phyloP scores from a whole-genome alignment of 2,113 vertebrate genomes.

The Mustela nigripes region DNA sequence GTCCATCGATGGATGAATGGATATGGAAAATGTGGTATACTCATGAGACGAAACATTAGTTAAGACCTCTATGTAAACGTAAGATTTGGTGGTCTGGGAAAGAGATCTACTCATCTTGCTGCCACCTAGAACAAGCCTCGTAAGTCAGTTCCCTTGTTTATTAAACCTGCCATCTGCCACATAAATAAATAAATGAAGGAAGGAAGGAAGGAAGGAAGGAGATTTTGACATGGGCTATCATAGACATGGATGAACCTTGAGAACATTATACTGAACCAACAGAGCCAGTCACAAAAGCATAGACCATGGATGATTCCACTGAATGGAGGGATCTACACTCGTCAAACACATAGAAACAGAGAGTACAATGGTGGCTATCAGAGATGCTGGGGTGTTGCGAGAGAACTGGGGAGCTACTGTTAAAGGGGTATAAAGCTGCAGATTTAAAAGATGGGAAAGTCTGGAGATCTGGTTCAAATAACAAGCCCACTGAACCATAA shows the following conservation, averaged over 20 bases:
- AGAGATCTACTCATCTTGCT: no score
- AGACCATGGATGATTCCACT: not conserved
- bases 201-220: no score
- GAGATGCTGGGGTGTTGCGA: rapidly evolving
- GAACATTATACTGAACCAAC: not conserved
- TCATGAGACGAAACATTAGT: not conserved
- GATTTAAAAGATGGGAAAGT: not conserved
- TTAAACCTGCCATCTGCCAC: no score
- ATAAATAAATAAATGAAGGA: no score
- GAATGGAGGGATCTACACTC: rapidly evolving
- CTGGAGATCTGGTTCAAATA: not conserved
- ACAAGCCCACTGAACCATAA: not conserved
- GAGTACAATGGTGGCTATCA: not conserved
- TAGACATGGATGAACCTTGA: no score
- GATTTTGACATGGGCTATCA: not conserved
- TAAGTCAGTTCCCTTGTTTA: no score
- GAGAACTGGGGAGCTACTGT: not conserved
- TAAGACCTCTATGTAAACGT: no score
- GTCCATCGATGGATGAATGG: not conserved
- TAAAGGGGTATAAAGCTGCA: not conserved
- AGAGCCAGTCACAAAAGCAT: not conserved
- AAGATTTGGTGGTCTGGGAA: no score
- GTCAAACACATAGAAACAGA: not conserved
- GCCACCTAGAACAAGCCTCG: no score
- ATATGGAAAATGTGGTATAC: not conserved